Conservation (phyloP, 2,113 vertebrate genomes). For the Grallaria varia region DNA sequence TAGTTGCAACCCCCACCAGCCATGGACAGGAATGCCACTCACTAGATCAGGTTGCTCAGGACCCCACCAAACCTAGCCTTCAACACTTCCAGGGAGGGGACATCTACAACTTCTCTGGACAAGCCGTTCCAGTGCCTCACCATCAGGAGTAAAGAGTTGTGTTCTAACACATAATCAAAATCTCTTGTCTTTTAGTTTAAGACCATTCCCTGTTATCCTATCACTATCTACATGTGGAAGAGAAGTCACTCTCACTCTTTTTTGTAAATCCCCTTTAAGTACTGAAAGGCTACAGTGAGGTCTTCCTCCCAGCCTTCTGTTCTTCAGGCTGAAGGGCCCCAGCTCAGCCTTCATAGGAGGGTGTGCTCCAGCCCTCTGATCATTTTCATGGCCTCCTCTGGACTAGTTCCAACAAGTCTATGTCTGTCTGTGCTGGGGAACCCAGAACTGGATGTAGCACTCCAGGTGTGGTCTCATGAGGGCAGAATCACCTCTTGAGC, state of each 20-base stretch:
- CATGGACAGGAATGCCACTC: background rate
- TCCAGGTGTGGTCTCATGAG: background rate
- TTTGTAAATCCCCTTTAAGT: background rate
- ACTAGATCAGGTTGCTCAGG: background rate
- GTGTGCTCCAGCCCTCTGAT: background rate
- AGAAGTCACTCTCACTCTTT: background rate
- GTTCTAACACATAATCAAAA: background rate
- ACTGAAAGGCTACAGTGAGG: background rate
- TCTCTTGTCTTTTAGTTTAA: background rate
- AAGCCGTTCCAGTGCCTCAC: background rate
- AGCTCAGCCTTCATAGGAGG: background rate
- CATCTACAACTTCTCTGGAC: background rate
- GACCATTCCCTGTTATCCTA: background rate
- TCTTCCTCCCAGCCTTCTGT: background rate
- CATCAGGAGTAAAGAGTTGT: background rate
- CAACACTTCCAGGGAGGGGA: background rate
- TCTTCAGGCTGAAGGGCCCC: background rate
- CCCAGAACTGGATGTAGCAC: background rate
- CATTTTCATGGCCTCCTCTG: background rate
- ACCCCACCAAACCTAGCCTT: background rate
- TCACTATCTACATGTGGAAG: background rate
- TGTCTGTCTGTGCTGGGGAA: fast-evolving
- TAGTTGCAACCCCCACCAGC: background rate
- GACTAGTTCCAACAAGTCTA: background rate
- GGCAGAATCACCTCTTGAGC: background rate